Conservation (phyloP, 64 coral and sea anemone genomes). For the Trachythela sp. region DNA sequence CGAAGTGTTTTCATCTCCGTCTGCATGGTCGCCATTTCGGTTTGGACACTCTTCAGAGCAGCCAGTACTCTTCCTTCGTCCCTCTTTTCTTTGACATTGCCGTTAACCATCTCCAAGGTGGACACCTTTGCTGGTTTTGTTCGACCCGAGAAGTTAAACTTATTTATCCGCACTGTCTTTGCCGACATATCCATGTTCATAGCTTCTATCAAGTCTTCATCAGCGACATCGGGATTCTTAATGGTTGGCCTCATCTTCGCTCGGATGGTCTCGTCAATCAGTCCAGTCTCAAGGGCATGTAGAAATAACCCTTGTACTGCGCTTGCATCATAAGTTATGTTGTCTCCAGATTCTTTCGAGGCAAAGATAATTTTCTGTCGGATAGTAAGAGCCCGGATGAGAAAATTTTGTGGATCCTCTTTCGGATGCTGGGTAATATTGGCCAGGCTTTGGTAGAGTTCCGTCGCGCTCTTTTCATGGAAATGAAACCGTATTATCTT, state of each 20-base stretch:
- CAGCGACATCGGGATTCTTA: not conserved
- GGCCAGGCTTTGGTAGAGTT: slow-evolving; percentile 46
- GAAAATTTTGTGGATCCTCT: slow-evolving; percentile 49
- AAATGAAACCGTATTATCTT: slow-evolving; percentile 50
- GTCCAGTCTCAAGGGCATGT: slow-evolving; percentile 25
- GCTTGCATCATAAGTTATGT: slow-evolving; percentile 34
- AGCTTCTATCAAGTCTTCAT: not conserved
- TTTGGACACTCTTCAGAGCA: slow-evolving; percentile 7
- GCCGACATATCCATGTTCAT: not conserved
- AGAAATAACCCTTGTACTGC: slow-evolving; percentile 23
- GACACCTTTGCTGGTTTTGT: slow-evolving; percentile 5
- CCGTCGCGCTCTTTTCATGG: slow-evolving; percentile 49
- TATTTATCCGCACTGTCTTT: not conserved
- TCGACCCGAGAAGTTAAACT: slow-evolving; percentile 8
- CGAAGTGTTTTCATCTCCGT: not conserved
- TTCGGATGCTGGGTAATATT: slow-evolving; percentile 43
- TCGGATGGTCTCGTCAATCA: slow-evolving; percentile 24
- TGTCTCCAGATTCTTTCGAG: slow-evolving; percentile 31
- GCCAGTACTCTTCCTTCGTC: slow-evolving; percentile 1
- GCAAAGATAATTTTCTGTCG: slow-evolving; percentile 57
- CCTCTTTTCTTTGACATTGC: not conserved
- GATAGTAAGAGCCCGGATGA: slow-evolving; percentile 48
- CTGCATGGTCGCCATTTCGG: not conserved
- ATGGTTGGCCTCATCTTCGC: not conserved
- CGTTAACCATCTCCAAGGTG: not conserved